phyloP scores from a whole-genome alignment of 1,140 invertebrate genomes.

The Acromyrmex heyeri region DNA sequence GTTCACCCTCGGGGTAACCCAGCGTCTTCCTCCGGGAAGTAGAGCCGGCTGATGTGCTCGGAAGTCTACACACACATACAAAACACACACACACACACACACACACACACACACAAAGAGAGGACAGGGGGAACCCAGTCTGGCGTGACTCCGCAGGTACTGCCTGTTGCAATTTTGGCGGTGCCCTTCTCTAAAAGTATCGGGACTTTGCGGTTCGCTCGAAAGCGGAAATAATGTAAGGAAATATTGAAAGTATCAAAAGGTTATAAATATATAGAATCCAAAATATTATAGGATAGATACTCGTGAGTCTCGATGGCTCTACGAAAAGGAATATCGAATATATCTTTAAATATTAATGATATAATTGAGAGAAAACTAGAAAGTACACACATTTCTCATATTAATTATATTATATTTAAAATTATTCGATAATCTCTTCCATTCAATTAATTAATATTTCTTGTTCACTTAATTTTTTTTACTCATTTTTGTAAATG shows the following conservation, averaged over 20 bases:
- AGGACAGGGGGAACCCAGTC: conserved; percentile 36
- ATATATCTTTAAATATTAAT: neutral
- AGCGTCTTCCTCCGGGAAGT: conserved; percentile 60
- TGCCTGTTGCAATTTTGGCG: conserved; percentile 50
- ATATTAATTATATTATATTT: neutral
- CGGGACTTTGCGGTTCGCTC: conserved; percentile 37
- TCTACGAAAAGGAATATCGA: neutral
- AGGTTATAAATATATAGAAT: neutral
- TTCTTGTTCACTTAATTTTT: neutral
- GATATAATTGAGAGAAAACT: neutral
- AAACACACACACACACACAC: neutral
- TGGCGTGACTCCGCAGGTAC: conserved; percentile 66
- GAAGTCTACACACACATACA: conserved; percentile 12
- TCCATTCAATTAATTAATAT: neutral
- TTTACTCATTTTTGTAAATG: neutral
- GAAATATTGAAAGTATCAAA: neutral
- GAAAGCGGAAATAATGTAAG: conserved; percentile 22
- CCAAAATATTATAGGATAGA: neutral
- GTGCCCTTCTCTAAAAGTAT: conserved; percentile 22
- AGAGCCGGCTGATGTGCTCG: conserved; percentile 35
- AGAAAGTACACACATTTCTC: neutral
- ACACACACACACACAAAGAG: neutral
- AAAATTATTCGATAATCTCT: neutral
- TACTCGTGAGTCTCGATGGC: neutral
- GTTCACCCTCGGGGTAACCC: conserved; percentile 67